phyloP scores from a whole-genome alignment of 2,113 vertebrate species.

The Boleophthalmus pectinirostris region DNA sequence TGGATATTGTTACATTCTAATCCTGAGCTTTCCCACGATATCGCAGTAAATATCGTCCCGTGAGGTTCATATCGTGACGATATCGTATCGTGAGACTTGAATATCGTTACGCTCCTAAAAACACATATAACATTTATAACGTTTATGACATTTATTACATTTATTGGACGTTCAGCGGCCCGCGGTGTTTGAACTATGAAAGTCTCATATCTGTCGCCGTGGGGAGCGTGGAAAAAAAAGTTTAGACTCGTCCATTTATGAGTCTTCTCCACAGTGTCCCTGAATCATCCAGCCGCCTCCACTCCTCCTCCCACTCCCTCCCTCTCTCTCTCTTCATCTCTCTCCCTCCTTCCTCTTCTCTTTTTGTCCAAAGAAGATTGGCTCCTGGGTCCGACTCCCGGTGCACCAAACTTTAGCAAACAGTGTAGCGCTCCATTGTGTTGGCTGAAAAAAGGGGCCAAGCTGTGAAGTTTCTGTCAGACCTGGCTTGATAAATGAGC shows the following conservation, averaged over 20 bases:
- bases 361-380: constrained; percentile 76
- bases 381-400: constrained; percentile 87
- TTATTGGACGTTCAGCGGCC: no score
- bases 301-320: constrained; percentile 46
- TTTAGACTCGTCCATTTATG: constrained; percentile 53
- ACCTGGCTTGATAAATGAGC: constrained; percentile 99
- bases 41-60: no score
- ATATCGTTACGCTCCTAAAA: no score
- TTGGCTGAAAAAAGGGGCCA: constrained; percentile 83
- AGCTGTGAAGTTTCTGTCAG: constrained; percentile 94
- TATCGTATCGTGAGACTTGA: no score
- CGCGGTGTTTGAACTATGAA: constrained; percentile 17
- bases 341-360: constrained; percentile 53
- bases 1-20: no score
- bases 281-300: constrained; percentile 32
- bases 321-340: constrained; percentile 38
- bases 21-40: no score
- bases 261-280: constrained; percentile 46
- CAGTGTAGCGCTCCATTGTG: constrained; percentile 92
- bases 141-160: no score
- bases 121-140: no score
- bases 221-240: constrained; percentile 32
- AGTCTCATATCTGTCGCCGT: constrained; percentile 18
- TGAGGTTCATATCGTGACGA: no score
- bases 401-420: constrained; percentile 93